Evolutionary conservation across 1,140 invertebrate genomes (phyloP).

Genomic region (Hypothenemus hampei): DNA sequence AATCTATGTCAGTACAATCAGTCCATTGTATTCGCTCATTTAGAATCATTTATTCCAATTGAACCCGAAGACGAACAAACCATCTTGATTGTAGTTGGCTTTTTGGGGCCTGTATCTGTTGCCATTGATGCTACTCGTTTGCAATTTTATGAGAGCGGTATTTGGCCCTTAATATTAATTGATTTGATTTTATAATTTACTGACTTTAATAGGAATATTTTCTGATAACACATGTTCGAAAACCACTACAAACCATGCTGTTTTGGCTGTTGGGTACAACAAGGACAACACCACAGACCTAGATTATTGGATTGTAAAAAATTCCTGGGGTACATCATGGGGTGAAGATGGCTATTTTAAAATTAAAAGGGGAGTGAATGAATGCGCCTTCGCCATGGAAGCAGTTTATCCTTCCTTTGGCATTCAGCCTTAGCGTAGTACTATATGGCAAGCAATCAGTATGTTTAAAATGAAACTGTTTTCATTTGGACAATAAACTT

Average conservation of each 20-base stretch:
- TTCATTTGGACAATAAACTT: too few relatives aligned
- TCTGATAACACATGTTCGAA: constrained; percentile 48
- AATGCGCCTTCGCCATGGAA: constrained; percentile 61
- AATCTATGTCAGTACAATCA: constrained; percentile 59
- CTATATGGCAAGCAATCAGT: too few relatives aligned
- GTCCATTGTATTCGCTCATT: constrained; percentile 66
- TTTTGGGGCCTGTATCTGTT: constrained; percentile 68
- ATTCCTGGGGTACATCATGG: constrained; percentile 54
- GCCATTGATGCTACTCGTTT: constrained; percentile 78
- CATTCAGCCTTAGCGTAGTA: background rate
- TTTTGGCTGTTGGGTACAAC: constrained; percentile 81
- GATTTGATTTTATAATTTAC: background rate
- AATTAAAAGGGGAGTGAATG: constrained; percentile 58
- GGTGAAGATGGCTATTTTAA: constrained; percentile 61
- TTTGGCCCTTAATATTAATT: constrained; percentile 47
- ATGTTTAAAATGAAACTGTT: too few relatives aligned
- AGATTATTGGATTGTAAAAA: constrained; percentile 47
- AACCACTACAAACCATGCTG: constrained; percentile 66
- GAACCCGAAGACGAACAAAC: constrained; percentile 60
- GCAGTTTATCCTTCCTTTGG: constrained; percentile 49
- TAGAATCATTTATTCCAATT: constrained; percentile 64
- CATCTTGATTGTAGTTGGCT: constrained; percentile 67
- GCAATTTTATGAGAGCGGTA: constrained; percentile 62
- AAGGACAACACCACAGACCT: constrained; percentile 50
- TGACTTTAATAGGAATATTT: constrained; percentile 43